Evolutionary conservation across 2,797 vertebrate species (phyloP), one percentile per base, ranked within the genome.

Genomic region (Cryptoprocta ferox): DNA sequence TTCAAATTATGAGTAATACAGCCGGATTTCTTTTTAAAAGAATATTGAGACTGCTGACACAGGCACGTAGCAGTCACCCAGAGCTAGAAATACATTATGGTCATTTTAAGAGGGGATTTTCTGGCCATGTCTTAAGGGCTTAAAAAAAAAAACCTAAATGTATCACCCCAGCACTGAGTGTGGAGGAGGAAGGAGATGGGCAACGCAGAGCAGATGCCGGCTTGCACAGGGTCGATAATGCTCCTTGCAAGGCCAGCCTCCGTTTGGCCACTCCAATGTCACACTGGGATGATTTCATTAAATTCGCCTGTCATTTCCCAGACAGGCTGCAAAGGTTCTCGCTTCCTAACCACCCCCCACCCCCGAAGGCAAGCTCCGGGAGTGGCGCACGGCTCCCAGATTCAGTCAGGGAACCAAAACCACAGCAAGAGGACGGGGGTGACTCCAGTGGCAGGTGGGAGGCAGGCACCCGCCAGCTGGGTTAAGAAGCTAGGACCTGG

Each of bases 1-100:
- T 96, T 91, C 96, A 92, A 66, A 93, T 90, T 45, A 76, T 80
- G 87, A 97, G 78, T 91, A 90, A 96, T n/a, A 56, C 32, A 71
- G 68, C 19, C 90, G 76, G 81, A 88, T 84, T 50, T 59, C 73
- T 81, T 35, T 73, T 85, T 68, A 73, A 63, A 78, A 48, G 48
- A 66, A 0, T 28, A n/a, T 32, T 53, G 11, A 90, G 21, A 73
- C 59, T 73, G 35, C 71, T 81, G 71, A 75, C 66, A 65, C 19
- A 35, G 12, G 28, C 15, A 11, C 24, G n/a, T 37, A 11, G 65
- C 65, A 53, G 76, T 83, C 30, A 59, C n/a, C 32, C 37, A 24
- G 81, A 78, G 78, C 78, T 68, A 42, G 61, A 70, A 81, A 70
- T 45, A 78, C 48, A 50, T 89, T 70, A n/a, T 4, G 28, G 50